A percentile compares a stretch with the other conserved stretches of the same genome.
phyloP scores from a whole-genome alignment of 1,140 invertebrate species.

The Drosophila jambulina region DNA sequence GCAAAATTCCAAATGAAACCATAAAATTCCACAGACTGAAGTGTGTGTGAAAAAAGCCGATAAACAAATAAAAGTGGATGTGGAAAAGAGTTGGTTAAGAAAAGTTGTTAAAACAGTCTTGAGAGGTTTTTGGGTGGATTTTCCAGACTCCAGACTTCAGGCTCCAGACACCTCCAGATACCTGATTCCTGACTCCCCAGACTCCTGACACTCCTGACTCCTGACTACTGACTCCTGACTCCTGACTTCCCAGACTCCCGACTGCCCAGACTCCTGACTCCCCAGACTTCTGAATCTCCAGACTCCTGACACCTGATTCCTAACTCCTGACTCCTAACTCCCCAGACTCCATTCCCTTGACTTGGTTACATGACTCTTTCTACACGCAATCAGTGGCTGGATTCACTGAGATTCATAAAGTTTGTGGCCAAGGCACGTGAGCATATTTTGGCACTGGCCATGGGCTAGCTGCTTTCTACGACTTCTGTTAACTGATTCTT shows the following conservation, averaged over 20 bases:
- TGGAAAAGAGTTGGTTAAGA: neutral
- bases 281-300: too few species aligned
- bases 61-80: neutral
- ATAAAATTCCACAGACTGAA: neutral
- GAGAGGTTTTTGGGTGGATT: neutral
- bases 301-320: neutral
- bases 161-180: neutral
- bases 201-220: too few species aligned
- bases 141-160: neutral
- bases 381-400: slow-evolving; percentile 40
- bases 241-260: neutral
- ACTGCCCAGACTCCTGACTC: neutral
- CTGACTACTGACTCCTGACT: neutral
- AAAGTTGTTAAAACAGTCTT: neutral
- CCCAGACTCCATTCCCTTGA: too few species aligned
- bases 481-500: slow-evolving; percentile 37
- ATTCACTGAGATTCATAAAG: slow-evolving; percentile 10
- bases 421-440: slow-evolving; percentile 35
- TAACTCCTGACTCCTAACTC: neutral
- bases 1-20: slow-evolving; percentile 5
- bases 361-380: slow-evolving; percentile 1
- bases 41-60: neutral
- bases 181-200: too few species aligned
- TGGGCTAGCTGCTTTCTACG: slow-evolving; percentile 10
- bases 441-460: slow-evolving; percentile 17